These are phyloP conservation scores for Barypeithes pellucidus DNA, from an alignment of 2,888 invertebrate genomes.

Conservation along the genomic window DNA sequence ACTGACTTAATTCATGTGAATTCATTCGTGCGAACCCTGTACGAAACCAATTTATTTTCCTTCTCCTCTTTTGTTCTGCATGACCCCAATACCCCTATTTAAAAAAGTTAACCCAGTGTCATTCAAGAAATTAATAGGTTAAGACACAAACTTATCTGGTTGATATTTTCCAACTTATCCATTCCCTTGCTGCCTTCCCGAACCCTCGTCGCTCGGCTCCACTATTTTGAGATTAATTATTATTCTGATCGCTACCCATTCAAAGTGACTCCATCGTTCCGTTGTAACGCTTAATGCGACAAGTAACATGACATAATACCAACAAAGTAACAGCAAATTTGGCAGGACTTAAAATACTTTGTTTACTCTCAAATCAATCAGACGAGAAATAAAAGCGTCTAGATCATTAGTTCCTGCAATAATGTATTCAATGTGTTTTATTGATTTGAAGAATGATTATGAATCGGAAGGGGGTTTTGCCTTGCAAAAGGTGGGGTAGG, in stretches of 20 bases:
- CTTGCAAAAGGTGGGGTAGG: too few species aligned
- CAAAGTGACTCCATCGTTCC: constrained; percentile 48
- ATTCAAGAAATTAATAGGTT: neutral
- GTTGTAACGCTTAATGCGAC: constrained; percentile 50
- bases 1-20: too few species aligned
- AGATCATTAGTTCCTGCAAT: neutral
- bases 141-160: constrained; percentile 25
- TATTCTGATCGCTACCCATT: constrained; percentile 50
- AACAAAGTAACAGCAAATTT: constrained; percentile 50
- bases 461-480: too few species aligned
- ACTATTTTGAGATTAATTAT: constrained; percentile 51
- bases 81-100: too few species aligned
- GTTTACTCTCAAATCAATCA: constrained; percentile 17
- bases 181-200: constrained; percentile 6
- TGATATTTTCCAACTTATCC: constrained; percentile 20
- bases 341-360: constrained; percentile 30
- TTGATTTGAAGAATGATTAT: neutral
- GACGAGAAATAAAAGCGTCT: neutral
- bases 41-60: too few species aligned
- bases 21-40: too few species aligned
- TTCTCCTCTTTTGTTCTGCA: too few species aligned
- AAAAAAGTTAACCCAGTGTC: neutral
- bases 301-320: constrained; percentile 53
- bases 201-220: constrained; percentile 45
- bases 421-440: neutral